Evolutionary conservation across 2,113 vertebrate genomes (phyloP).

Genomic region (Calidris pygmaea): DNA sequence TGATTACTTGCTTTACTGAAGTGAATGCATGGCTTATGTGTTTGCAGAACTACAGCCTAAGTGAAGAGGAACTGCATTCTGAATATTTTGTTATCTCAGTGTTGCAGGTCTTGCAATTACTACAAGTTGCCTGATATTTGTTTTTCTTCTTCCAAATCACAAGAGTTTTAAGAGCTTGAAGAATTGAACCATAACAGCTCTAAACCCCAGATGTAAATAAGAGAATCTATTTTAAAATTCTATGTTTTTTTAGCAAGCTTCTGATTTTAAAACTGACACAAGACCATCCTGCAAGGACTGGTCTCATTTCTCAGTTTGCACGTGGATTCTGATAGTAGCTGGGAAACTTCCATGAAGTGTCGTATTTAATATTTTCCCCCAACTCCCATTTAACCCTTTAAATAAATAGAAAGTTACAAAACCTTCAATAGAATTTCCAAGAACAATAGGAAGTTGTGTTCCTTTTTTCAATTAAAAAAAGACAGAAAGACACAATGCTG

Average conservation of each 20-base stretch:
- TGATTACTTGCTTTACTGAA: neutral
- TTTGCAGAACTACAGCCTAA: neutral
- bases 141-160: conserved; percentile 50
- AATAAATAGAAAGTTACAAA: neutral
- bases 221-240: conserved; percentile 5
- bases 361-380: neutral
- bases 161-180: conserved; percentile 45
- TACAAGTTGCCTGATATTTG: conserved; percentile 39
- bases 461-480: neutral
- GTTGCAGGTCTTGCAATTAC: conserved; percentile 61
- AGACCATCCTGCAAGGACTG: neutral
- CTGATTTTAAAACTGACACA: conserved; percentile 13
- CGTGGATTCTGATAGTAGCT: neutral
- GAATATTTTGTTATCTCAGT: conserved; percentile 46
- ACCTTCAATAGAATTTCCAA: neutral
- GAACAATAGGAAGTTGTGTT: neutral
- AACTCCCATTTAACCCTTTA: neutral
- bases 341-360: neutral
- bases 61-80: conserved; percentile 1
- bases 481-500: neutral
- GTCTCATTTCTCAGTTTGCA: neutral
- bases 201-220: conserved; percentile 34
- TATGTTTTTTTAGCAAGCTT: neutral
- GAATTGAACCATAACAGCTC: conserved; percentile 44
- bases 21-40: neutral